Evolutionary conservation across 2,797 vertebrate species (phyloP).

Genomic region (Phalanger gymnotis): DNA sequence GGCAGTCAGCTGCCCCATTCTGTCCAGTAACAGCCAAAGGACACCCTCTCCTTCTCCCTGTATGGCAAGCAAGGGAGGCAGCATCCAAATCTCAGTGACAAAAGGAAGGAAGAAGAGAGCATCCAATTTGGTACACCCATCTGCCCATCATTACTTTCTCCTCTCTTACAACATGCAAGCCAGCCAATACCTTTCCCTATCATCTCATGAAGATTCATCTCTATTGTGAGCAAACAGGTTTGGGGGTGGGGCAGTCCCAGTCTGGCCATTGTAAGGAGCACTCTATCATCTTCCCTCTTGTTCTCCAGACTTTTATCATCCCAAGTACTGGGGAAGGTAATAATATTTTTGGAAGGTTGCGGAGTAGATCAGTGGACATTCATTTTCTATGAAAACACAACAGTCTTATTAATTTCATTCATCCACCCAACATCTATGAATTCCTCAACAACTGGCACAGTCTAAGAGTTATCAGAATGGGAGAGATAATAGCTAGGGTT

Average conservation of each 20-base stretch:
- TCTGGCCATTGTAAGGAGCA: not conserved
- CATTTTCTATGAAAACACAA: not conserved
- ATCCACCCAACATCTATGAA: not conserved
- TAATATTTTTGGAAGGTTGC: not conserved
- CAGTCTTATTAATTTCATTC: not conserved
- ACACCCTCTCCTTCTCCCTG: not conserved
- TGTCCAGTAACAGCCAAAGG: not conserved
- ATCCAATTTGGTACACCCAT: not conserved
- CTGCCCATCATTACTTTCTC: not conserved
- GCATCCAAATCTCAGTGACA: not conserved
- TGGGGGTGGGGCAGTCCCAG: not conserved
- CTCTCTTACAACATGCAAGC: not conserved
- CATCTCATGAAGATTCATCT: not conserved
- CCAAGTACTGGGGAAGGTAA: not conserved
- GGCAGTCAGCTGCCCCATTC: not conserved
- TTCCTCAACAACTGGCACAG: not conserved
- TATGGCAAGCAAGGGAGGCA: not conserved
- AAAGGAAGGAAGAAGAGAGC: not conserved
- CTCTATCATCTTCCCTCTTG: not conserved
- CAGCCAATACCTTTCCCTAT: not conserved
- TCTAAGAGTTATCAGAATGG: not conserved
- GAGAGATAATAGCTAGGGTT: not conserved
- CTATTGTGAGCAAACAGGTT: not conserved
- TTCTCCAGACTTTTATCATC: not conserved
- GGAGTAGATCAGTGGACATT: not conserved